phyloP scores from a whole-genome alignment of 2,888 invertebrate species.

The Polyommatus icarus region DNA sequence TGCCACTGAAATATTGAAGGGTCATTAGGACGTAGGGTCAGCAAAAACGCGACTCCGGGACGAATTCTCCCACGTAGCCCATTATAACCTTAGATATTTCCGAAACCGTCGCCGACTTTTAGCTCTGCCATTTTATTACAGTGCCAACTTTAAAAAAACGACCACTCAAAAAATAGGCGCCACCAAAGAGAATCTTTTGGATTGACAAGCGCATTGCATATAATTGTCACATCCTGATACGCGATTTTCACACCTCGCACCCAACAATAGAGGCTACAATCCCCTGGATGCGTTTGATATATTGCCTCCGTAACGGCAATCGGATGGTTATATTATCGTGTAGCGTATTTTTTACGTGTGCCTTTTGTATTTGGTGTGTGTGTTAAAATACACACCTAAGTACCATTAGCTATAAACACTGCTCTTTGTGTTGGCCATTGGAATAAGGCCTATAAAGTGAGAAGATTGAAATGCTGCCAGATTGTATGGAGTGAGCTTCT shows the following conservation, averaged over 20 bases:
- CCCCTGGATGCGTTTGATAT: conserved; percentile 28
- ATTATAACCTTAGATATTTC: conserved; percentile 60
- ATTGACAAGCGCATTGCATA: conserved; percentile 37
- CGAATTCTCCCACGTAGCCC: conserved; percentile 53
- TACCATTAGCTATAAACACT: conserved; percentile 79
- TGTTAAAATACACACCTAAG: conserved; percentile 81
- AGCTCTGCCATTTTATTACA: conserved; percentile 74
- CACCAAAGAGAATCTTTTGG: conserved; percentile 61
- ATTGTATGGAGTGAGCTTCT: conserved; percentile 55
- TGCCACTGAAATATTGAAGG: not conserved
- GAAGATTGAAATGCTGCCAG: conserved; percentile 59
- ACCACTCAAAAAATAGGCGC: conserved; percentile 77
- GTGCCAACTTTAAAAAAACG: conserved; percentile 69
- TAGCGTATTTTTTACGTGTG: conserved; percentile 69
- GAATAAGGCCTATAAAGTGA: conserved; percentile 75
- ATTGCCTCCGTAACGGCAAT: conserved; percentile 47
- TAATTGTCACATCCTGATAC: conserved; percentile 27
- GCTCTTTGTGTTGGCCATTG: conserved; percentile 74
- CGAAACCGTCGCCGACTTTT: conserved; percentile 70
- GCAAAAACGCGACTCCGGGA: conserved; percentile 40
- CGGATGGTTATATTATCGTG: conserved; percentile 67
- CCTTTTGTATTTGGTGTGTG: conserved; percentile 68
- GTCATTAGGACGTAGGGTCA: conserved; percentile 22
- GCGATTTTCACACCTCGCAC: conserved; percentile 31
- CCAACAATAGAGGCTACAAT: conserved; percentile 35